Evolutionary conservation across 35 echinoderm and acorn worm species (phyloP).

Genomic region (Amphiura filiformis): DNA sequence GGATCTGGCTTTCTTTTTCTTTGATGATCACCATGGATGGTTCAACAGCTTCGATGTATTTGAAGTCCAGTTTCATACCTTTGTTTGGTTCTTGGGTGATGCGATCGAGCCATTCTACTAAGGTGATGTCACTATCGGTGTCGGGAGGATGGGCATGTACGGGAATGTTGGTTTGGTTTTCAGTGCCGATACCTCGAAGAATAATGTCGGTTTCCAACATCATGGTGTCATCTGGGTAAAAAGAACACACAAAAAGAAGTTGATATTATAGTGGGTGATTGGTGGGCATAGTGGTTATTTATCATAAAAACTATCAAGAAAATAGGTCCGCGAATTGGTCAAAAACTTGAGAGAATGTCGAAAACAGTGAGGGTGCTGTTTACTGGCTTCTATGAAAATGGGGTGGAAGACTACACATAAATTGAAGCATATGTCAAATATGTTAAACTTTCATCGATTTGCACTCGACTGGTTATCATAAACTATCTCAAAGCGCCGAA

Average conservation of each 20-base stretch:
- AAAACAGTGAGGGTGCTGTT: too few species aligned
- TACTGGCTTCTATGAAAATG: too few species aligned
- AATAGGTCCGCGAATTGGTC: too few species aligned
- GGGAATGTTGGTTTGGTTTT: constrained; percentile 67
- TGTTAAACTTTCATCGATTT: too few species aligned
- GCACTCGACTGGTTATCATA: too few species aligned
- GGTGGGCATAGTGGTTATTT: too few species aligned
- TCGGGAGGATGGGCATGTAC: constrained; percentile 69
- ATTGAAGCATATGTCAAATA: too few species aligned
- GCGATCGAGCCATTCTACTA: constrained; percentile 41
- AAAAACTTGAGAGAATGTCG: too few species aligned
- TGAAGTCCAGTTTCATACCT: constrained; percentile 72
- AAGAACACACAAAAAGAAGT: neutral
- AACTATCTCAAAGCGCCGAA: too few species aligned
- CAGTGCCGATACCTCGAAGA: constrained; percentile 61
- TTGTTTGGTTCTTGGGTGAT: constrained; percentile 43
- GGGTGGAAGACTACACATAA: too few species aligned
- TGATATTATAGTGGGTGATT: too few species aligned
- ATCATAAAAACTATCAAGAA: too few species aligned
- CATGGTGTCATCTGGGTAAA: constrained; percentile 65
- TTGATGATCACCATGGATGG: constrained; percentile 56
- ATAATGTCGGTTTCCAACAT: constrained; percentile 80
- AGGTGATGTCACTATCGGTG: constrained; percentile 58
- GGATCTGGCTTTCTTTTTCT: constrained; percentile 32
- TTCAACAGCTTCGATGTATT: constrained; percentile 63